phyloP scores from a whole-genome alignment of 2,888 invertebrate genomes.

The Vandiemenella viatica region DNA sequence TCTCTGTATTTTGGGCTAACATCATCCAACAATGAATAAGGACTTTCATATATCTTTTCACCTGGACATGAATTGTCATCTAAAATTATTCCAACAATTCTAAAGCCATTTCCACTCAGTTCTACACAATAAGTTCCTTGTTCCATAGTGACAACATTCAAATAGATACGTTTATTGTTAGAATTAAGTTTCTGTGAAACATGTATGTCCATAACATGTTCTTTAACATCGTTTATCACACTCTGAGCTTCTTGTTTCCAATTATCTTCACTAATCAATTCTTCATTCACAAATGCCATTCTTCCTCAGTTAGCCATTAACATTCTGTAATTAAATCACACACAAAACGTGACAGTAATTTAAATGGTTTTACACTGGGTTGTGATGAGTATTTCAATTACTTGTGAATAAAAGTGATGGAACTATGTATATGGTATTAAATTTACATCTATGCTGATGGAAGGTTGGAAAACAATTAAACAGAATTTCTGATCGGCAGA shows the following conservation, averaged over 20 bases:
- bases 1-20: neutral
- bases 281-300: too few species aligned
- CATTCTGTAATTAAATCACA: too few species aligned
- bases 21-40: neutral
- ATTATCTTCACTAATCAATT: neutral
- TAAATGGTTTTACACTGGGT: too few species aligned
- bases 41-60: neutral
- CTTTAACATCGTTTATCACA: conserved; percentile 1
- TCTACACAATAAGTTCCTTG: neutral
- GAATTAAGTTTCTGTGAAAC: neutral
- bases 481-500: too few species aligned
- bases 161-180: neutral
- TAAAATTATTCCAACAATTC: neutral
- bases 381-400: too few species aligned
- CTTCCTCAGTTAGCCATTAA: too few species aligned
- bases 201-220: neutral
- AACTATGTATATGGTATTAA: too few species aligned
- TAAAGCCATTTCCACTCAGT: neutral
- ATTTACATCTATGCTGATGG: too few species aligned
- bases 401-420: too few species aligned
- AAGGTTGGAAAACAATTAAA: too few species aligned
- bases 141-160: neutral
- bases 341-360: too few species aligned
- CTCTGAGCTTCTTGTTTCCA: neutral
- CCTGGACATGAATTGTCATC: neutral